Evolutionary conservation across 2,797 vertebrate species (phyloP), one percentile per base, ranked within the genome.

Genomic region (Chanos chanos): DNA sequence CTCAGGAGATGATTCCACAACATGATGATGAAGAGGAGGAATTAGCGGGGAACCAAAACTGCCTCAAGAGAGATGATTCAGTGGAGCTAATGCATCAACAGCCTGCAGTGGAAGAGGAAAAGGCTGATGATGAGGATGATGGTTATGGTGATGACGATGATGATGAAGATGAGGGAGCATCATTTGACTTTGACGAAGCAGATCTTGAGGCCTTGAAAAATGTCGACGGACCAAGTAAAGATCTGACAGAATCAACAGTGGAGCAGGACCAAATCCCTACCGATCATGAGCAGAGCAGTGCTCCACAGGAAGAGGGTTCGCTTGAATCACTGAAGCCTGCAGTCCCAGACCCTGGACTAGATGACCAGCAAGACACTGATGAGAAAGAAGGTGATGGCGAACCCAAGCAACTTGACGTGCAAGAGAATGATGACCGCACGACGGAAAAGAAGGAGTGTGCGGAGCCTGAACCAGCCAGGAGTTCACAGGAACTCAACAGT

Each of bases 141-240:
- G 33, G 56, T 12, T 44, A 53, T 34, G 60, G 4, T 7, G 61
- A 77, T 16, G 71, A 48, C 5, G 18, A 13, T 12, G 55, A 60
- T 5, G 44, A 57, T 22, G 74, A 78, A 22, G 63, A 68, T 27
- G 50, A 30, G 0, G 64, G 79, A n/a, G 77, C 75, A 47, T 48
- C 55, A 0, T 7, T 64, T 61, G 55, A 44, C 13, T 60, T 58
- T 19, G 80, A 69, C 10, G 74, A 65, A 1, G 61, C 36, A 7
- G 45, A 68, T 2, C 8, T 64, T 5, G 74, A 70, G 73, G n/a
- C 8, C 9, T 39, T 44, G 27, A 24, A n/a, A 10, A 9, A 43
- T 16, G n/a, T 33, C n/a, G 36, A 22, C 13, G 28, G 5, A 21
- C 16, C 21, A 34, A 12, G 36, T 19, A 50, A 37, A 37, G 10